Evolutionary conservation across 1,140 invertebrate genomes (phyloP), one percentile per base, ranked within the genome.

Genomic region (Bombus huntii): DNA sequence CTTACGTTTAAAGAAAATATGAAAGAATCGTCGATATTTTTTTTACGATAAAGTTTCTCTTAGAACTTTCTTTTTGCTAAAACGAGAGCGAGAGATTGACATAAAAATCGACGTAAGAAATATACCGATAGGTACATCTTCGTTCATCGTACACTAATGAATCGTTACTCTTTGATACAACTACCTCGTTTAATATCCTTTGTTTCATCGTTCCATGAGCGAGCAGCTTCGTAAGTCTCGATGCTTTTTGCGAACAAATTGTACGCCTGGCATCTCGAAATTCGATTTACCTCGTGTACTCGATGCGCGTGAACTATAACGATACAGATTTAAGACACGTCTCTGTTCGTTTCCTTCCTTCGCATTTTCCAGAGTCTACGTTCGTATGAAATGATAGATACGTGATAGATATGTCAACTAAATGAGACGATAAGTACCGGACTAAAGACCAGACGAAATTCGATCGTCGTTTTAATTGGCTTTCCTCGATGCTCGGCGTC

Each of bases 381-480:
- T 22, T 18, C 22, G 34, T 28, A 22, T 13, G 65, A 70, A 66
- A 59, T 13, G 47, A 53, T 42, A 42, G 44, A 25, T 15, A 13
- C 18, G 47, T 12, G 42, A 81, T 44, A 42, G n/a, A 31, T 18
- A 6, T 10, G 44, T 85, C 70, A 66, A 39, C 28, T 65, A 53
- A 80, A 83, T 22, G 81, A 86, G 75, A 83, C n/a, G 71, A 65
- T 72, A 89, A 86, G 77, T 74, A 68, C 8, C 71, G 66, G 47
- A 22, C 42, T 83, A 82, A 78, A 79, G 65, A 39, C 5, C 42
- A 66, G 62, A 13, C 77, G 57, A 79, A 89, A 89, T 85, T 86
- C 44, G 76, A 89, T 87, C 80, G 77, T 71, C 84, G 77, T 83
- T 89, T 89, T 87, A 89, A 89, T 89, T 89, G 88, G 77, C 76